Conservation (phyloP, 1,140 invertebrate species). For the Solenopsis invicta region DNA sequence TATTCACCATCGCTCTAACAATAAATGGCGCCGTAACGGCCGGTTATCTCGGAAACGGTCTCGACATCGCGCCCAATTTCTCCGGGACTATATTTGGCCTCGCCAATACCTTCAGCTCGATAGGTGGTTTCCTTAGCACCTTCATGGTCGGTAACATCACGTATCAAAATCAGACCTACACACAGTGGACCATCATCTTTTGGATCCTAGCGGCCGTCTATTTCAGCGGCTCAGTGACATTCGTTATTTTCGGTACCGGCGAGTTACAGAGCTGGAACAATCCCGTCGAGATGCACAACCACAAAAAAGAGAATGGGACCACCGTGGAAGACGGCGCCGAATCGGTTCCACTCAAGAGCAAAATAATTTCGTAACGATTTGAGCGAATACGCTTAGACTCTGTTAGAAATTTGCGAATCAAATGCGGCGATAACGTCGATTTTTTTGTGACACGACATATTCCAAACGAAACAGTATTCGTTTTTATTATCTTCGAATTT, state of each 20-base stretch:
- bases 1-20: constrained; percentile 93
- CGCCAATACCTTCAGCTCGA: constrained; percentile 95
- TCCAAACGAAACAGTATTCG: constrained; percentile 56
- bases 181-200: constrained; percentile 95
- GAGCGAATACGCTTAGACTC: not conserved
- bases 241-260: constrained; percentile 90
- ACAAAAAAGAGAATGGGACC: constrained; percentile 37
- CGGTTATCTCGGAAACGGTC: constrained; percentile 95
- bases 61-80: constrained; percentile 96
- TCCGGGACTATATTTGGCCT: constrained; percentile 96
- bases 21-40: constrained; percentile 95
- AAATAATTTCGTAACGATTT: constrained; percentile 63
- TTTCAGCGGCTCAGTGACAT: constrained; percentile 90
- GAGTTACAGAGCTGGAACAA: constrained; percentile 91
- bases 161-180: constrained; percentile 91
- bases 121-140: constrained; percentile 95
- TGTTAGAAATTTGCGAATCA: not conserved
- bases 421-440: not conserved
- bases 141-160: constrained; percentile 95
- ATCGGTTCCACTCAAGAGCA: constrained; percentile 74
- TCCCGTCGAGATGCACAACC: constrained; percentile 42
- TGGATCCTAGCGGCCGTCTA: constrained; percentile 93
- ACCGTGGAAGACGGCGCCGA: constrained; percentile 59
- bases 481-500: constrained; percentile 40
- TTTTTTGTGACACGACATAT: constrained; percentile 36